phyloP scores from a whole-genome alignment of 2,113 vertebrate genomes.

The Anthoscopus minutus region DNA sequence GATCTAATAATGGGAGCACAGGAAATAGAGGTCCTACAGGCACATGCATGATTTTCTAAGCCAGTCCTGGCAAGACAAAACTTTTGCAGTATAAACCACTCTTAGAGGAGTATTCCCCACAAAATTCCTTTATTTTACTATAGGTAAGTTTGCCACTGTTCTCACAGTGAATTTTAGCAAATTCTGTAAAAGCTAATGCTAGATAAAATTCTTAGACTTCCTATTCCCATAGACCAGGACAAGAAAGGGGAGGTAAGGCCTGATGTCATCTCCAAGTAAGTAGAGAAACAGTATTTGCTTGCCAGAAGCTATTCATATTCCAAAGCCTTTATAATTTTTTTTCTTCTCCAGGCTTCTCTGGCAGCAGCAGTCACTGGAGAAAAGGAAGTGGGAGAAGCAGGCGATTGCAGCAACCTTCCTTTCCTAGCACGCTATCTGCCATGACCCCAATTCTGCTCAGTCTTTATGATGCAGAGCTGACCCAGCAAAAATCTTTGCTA shows the following conservation, averaged over 20 bases:
- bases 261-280: neutral
- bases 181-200: neutral
- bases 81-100: neutral
- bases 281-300: neutral
- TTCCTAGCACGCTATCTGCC: neutral
- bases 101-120: neutral
- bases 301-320: neutral
- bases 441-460: neutral
- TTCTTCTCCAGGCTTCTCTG: neutral
- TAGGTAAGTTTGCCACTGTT: neutral
- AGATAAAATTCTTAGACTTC: neutral
- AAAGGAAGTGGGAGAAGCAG: neutral
- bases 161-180: neutral
- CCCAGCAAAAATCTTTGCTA: conserved; percentile 34
- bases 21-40: neutral
- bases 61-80: neutral
- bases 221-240: neutral
- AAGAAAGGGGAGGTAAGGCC: neutral
- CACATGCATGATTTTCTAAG: neutral
- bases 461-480: neutral
- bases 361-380: neutral
- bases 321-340: neutral
- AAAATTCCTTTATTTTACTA: neutral
- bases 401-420: neutral
- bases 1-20: neutral